Evolutionary conservation across 2,797 vertebrate species (phyloP).

Genomic region (Spheniscus humboldti): DNA sequence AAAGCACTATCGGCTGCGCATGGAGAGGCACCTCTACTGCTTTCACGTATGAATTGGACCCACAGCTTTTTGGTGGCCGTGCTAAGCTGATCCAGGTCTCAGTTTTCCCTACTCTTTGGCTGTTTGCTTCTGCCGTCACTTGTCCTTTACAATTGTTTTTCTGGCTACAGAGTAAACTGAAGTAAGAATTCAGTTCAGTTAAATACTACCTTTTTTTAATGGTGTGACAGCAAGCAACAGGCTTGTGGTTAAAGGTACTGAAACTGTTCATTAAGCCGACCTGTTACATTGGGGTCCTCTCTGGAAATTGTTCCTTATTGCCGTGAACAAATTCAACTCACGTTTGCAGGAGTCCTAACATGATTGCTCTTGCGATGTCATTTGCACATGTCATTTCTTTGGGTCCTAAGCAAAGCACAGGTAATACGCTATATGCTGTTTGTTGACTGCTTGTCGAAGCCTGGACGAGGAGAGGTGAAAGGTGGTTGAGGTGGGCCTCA

Average conservation of each 20-base stretch:
- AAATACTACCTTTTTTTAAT: not conserved
- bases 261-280: not conserved
- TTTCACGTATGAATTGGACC: not conserved
- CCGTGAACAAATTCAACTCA: not conserved
- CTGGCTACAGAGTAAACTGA: not conserved
- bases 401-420: not conserved
- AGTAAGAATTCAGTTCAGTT: not conserved
- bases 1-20: rapidly evolving
- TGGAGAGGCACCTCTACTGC: not conserved
- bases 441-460: not conserved
- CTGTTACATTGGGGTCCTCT: not conserved
- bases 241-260: not conserved
- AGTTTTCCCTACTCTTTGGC: not conserved
- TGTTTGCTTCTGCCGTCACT: not conserved
- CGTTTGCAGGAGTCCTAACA: not conserved
- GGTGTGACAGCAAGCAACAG: not conserved
- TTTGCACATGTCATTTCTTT: not conserved
- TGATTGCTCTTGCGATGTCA: not conserved
- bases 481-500: not conserved
- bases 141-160: not conserved
- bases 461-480: not conserved
- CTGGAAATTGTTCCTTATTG: not conserved
- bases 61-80: not conserved
- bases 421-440: not conserved
- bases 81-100: not conserved